A percentile compares a stretch with the other conserved stretches of the same genome.
Conservation (phyloP, 2,888 invertebrate species). For the Trachelus iudaicus region DNA sequence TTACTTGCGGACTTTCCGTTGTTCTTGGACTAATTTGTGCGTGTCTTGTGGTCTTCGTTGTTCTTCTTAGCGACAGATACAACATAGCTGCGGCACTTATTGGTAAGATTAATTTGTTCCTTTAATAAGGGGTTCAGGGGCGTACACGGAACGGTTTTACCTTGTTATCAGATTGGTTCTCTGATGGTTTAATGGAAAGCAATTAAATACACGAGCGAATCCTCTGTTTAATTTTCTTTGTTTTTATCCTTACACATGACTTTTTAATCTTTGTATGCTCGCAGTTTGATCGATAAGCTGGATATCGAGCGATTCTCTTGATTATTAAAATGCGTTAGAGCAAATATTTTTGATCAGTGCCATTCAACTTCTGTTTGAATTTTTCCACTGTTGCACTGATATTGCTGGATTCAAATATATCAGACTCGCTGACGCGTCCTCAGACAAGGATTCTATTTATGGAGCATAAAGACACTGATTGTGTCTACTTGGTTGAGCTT, state of each 20-base stretch:
- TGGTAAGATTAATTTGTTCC: slow-evolving; percentile 4
- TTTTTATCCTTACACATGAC: neutral
- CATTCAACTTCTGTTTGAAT: neutral
- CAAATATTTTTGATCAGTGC: neutral
- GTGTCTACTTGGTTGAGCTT: neutral
- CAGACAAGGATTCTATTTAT: neutral
- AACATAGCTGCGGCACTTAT: slow-evolving; percentile 6
- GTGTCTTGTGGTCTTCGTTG: slow-evolving; percentile 13
- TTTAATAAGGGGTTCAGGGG: neutral
- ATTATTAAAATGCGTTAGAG: neutral
- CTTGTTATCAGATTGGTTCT: neutral
- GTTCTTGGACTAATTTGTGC: slow-evolving; percentile 49
- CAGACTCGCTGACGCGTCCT: neutral
- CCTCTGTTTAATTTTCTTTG: neutral
- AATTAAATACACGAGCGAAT: neutral
- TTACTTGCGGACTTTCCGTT: slow-evolving; percentile 49
- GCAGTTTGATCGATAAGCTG: neutral
- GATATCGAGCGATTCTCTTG: neutral
- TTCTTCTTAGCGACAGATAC: slow-evolving; percentile 11
- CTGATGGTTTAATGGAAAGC: neutral
- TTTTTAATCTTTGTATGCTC: neutral
- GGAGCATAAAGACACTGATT: neutral
- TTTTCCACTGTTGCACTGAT: neutral
- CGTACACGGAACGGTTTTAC: neutral
- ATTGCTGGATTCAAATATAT: neutral